Conservation (phyloP, 2,113 vertebrate species). For the Microcebus jonahi region DNA sequence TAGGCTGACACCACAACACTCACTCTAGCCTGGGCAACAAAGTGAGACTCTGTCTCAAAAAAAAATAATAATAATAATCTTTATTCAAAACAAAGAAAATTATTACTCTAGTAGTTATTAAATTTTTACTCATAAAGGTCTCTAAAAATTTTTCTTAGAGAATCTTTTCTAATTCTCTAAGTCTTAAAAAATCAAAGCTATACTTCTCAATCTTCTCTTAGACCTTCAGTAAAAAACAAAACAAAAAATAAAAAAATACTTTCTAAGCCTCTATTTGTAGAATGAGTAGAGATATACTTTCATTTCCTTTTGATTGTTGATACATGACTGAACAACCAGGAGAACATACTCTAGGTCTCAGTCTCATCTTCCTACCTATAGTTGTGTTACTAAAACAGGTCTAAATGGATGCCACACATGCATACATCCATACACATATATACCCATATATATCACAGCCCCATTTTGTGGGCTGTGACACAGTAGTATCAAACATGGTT, state of each 20-base stretch:
- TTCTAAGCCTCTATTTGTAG: neutral
- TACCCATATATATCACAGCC: neutral
- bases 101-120: neutral
- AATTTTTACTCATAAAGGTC: constrained; percentile 15
- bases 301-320: neutral
- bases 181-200: neutral
- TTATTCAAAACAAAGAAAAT: constrained; percentile 43
- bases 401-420: neutral
- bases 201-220: constrained; percentile 24
- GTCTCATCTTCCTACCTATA: neutral
- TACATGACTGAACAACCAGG: neutral
- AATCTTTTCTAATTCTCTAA: neutral
- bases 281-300: neutral
- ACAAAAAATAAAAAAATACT: neutral
- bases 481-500: neutral
- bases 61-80: neutral
- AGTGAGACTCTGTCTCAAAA: too few relatives aligned
- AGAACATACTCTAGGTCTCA: constrained; percentile 1
- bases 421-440: neutral
- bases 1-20: too few relatives aligned
- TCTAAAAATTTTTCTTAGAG: neutral
- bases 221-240: neutral
- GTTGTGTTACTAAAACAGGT: neutral
- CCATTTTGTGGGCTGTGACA: neutral
- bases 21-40: too few relatives aligned